These are phyloP conservation scores for Sphaeridia pumilis DNA, from an alignment of 2,888 invertebrate species.

Conservation along the genomic window DNA sequence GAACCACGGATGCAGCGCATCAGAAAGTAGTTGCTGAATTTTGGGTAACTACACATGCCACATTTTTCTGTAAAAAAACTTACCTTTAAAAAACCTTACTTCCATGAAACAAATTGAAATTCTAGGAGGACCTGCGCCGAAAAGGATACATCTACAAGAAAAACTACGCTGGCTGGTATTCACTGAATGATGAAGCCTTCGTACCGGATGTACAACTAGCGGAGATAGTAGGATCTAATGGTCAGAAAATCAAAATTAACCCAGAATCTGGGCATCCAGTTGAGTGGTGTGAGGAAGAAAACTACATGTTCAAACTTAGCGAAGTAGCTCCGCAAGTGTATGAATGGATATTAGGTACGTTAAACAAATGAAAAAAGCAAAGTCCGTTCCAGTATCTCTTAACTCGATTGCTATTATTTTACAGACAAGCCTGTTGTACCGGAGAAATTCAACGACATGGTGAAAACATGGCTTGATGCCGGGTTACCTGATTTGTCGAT, in stretches of 20 bases:
- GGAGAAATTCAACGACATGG: slow-evolving; percentile 56
- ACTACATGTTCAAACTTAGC: slow-evolving; percentile 83
- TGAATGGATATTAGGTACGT: slow-evolving; percentile 57
- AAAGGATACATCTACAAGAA: slow-evolving; percentile 70
- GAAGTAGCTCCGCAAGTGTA: slow-evolving; percentile 59
- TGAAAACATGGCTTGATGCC: slow-evolving; percentile 52
- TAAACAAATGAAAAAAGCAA: too few relatives aligned
- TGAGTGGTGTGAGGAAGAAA: slow-evolving; percentile 86
- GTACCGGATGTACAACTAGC: slow-evolving; percentile 61
- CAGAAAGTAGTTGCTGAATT: slow-evolving; percentile 63
- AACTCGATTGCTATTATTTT: too few relatives aligned
- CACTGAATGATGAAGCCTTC: slow-evolving; percentile 84
- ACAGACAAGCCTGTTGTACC: slow-evolving; percentile 59
- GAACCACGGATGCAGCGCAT: slow-evolving; percentile 75
- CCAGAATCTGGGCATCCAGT: slow-evolving; percentile 73
- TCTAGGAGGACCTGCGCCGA: slow-evolving; percentile 53
- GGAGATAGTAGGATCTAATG: slow-evolving; percentile 46
- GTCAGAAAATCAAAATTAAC: slow-evolving; percentile 52
- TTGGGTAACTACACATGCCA: slow-evolving; percentile 81
- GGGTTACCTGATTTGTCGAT: slow-evolving; percentile 77
- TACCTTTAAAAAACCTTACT: too few relatives aligned
- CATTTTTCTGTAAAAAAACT: not conserved
- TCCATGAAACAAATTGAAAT: too few relatives aligned
- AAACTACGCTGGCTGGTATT: slow-evolving; percentile 91
- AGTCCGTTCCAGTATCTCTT: too few relatives aligned